Base-by-base conservation (phyloP, 2,113 vertebrate genomes). In the Spizaetus ornatus region DNA sequence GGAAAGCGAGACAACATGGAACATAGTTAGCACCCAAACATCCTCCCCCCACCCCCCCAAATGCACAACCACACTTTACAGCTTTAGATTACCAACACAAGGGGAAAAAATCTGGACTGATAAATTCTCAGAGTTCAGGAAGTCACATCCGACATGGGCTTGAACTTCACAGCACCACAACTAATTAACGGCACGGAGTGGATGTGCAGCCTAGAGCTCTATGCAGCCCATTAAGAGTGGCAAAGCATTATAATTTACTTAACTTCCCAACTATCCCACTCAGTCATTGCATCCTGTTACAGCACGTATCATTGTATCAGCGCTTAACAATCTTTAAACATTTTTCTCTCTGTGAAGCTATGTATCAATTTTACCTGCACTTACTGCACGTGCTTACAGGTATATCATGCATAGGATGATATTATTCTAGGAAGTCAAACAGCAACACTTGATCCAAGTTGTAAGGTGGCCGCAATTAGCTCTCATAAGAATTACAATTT, bases 401-500 rank as follows among this genome's bases (percentile, higher is more conserved):
- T 86, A 14, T 43, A 71, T 36, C 80, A 58, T 11, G 59, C 67
- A 63, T 3, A 79, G 63, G 50, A 74, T 47, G 53, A 29, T 65
- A 85, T 73, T 94, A 96, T 95, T 95, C 91, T 48, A 85, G 58
- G 80, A 95, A 97, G 95, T 88, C 91, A 94, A 97, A 96, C 78
- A 95, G 86, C 82, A 94, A 91, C 88, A 90, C 86, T 91, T 90
- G 91, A 95, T 89, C 89, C 74, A 90, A 66, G 78, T 31, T 96
- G 86, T 95, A 96, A 96, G 94, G 83, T 94, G 83, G 79, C 56
- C 4, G 16, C 91, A 96, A 96, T 95, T 97, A 96, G 92, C 88
- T 95, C 83, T 92, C 78, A n/a, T 77, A 94, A 95, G 90, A 97
- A 97, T 97, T 90, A 96, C 77, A 93, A 89, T 97, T 97, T 94